These are phyloP conservation scores for Pseudobourletiella spinata DNA, from an alignment of 1,140 invertebrate genomes.

Conservation along the genomic window DNA sequence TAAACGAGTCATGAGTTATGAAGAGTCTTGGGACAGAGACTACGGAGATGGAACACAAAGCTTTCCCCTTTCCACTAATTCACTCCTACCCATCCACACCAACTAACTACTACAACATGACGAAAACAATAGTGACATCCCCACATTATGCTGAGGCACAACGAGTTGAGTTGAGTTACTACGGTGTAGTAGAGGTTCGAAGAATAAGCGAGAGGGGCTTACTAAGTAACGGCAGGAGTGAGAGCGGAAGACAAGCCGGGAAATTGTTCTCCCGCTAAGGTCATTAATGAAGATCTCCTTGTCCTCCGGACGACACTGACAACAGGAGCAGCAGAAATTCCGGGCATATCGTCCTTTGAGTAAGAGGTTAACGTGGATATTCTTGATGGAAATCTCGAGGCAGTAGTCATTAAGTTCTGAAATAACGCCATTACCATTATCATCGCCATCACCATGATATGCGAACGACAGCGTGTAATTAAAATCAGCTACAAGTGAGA, in stretches of 20 bases:
- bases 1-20: too few species aligned
- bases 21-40: too few species aligned
- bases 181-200: not conserved
- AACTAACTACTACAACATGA: too few species aligned
- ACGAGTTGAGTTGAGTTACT: too few species aligned
- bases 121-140: too few species aligned
- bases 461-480: too few species aligned
- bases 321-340: not conserved
- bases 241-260: not conserved
- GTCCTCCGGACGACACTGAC: slow-evolving; percentile 1
- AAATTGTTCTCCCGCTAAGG: not conserved
- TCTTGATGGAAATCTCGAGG: slow-evolving; percentile 3
- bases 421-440: not conserved
- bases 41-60: too few species aligned
- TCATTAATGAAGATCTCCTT: slow-evolving; percentile 8
- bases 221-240: not conserved
- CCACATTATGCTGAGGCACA: too few species aligned
- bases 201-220: not conserved
- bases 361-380: not conserved
- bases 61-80: too few species aligned
- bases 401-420: slow-evolving; percentile 1
- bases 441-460: too few species aligned
- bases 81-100: too few species aligned
- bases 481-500: too few species aligned
- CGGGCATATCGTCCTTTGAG: not conserved